Base-by-base conservation (phyloP, 2,888 invertebrate species). In the Siphlonurus alternatus region DNA sequence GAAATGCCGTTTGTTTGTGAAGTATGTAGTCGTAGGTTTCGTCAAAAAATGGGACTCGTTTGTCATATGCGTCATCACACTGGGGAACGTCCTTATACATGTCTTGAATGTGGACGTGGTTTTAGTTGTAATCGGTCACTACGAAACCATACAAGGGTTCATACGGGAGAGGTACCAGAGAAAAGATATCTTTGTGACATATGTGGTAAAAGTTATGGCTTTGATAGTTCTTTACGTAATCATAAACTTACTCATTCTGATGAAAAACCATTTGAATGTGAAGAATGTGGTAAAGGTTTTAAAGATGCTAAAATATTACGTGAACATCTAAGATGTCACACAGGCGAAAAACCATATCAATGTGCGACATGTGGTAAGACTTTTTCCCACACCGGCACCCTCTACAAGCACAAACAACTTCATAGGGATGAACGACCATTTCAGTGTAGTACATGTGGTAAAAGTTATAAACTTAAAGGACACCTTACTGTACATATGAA, bases 161-260 rank as follows among this genome's bases (percentile, higher is more conserved):
- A 56, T 22, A 56, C 56, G 7, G 56, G 56, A 5, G 56, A 56
- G n/a, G 56, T 56, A 56, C 56, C 56, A 7, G 56, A 56, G 20
- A 56, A 56, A 22, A n/a, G 56, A 20, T 56, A 56, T 22, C n/a
- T 56, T 10, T 56, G 56, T 56, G 56, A 56, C 20, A n/a, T 56
- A 18, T 56, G 56, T 56, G 56, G 56, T n/a, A 56, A 56, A 56
- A 56, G 56, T 56, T 56, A 56, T 56, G 56, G 56, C 20, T 56
- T 56, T 56, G 56, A 56, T 56, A 56, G 56, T 22, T 20, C 19
- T 5, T 22, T 56, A n/a, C 5, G 56, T 5, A 56, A 56, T 56
- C 56, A 56, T 22, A 56, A 56, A 22, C 20, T 56, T 7, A 56
- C 56, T 7, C 56, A 56, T 22, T 20, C 56, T 5, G 56, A 56